Evolutionary conservation across 1,140 invertebrate genomes (phyloP).

Genomic region (Drosophila mauritiana): DNA sequence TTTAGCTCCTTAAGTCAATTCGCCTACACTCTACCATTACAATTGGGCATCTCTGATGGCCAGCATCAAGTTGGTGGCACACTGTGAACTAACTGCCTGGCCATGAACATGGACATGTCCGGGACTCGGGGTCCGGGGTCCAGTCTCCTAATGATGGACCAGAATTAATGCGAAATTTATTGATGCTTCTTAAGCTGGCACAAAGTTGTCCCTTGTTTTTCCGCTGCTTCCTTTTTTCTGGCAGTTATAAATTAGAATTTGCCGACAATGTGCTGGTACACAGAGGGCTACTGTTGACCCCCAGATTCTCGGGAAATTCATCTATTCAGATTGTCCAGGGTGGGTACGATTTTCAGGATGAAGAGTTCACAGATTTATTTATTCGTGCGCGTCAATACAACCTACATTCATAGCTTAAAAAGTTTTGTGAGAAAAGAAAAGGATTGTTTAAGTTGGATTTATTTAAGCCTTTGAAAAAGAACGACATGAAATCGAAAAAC

Average conservation of each 20-base stretch:
- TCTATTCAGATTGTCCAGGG: conserved; percentile 27
- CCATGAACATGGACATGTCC: conserved; percentile 25
- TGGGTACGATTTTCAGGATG: conserved; percentile 12
- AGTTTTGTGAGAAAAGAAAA: background rate
- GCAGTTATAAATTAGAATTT: conserved; percentile 72
- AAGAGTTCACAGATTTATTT: conserved; percentile 1
- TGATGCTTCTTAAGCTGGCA: conserved; percentile 46
- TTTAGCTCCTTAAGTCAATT: too few relatives aligned
- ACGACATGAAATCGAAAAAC: too few relatives aligned
- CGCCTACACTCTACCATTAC: background rate
- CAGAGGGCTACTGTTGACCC: background rate
- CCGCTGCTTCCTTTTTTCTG: conserved; percentile 53
- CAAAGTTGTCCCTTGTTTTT: conserved; percentile 47
- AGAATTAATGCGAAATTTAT: conserved; percentile 76
- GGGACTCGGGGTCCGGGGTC: background rate
- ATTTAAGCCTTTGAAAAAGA: too few relatives aligned
- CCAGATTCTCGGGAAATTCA: conserved; percentile 40
- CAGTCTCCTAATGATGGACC: conserved; percentile 43
- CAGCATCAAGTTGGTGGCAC: conserved; percentile 57
- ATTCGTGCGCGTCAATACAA: conserved; percentile 7
- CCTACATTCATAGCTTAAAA: background rate
- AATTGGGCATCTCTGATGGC: conserved; percentile 15
- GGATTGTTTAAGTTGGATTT: background rate
- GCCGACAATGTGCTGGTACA: conserved; percentile 28
- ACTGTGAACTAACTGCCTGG: conserved; percentile 15